Percentiles rank a stretch among this genome's conserved stretches.
Conservation (phyloP, 2,113 vertebrate species). For the Percina caprodes region DNA sequence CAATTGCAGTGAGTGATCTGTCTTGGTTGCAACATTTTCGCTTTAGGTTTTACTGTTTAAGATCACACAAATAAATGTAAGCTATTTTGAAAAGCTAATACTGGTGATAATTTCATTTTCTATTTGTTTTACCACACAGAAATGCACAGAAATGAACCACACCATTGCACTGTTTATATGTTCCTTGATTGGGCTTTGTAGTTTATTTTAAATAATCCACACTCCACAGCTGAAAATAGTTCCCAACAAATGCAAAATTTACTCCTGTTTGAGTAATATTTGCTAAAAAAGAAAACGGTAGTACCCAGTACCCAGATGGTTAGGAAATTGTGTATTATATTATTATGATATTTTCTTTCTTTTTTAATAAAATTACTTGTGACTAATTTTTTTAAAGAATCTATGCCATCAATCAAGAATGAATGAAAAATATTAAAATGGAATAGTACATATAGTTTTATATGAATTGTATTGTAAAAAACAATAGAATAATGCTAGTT, state of each 20-base stretch:
- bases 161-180: not conserved
- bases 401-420: not conserved
- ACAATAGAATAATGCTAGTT: not conserved
- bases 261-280: not conserved
- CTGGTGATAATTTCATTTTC: not conserved
- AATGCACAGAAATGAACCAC: not conserved
- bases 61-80: not conserved
- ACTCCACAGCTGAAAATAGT: not conserved
- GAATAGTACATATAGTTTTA: not conserved
- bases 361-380: not conserved
- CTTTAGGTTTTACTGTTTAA: not conserved
- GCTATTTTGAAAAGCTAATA: too few relatives aligned
- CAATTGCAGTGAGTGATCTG: not conserved
- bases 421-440: not conserved
- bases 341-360: too few relatives aligned
- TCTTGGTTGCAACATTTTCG: not conserved
- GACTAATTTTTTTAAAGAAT: not conserved
- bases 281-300: not conserved
- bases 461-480: not conserved
- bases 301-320: not conserved
- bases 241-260: not conserved
- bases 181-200: not conserved
- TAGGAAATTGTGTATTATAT: not conserved
- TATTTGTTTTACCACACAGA: not conserved
- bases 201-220: not conserved